phyloP scores from a whole-genome alignment of 1,140 invertebrate species.

The Plodia interpunctella region DNA sequence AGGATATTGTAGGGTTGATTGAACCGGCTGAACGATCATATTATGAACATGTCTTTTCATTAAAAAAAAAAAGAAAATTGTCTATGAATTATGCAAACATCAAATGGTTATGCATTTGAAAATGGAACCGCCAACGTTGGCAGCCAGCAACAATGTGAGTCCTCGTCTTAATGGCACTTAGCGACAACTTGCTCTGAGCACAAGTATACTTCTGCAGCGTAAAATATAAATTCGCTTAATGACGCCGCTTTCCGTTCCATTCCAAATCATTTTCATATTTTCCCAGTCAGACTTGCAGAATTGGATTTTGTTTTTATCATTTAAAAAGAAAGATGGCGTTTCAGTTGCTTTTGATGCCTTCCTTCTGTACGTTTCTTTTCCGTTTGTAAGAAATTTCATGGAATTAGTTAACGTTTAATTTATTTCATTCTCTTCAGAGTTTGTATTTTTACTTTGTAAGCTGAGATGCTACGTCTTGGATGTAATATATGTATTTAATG shows the following conservation, averaged over 20 bases:
- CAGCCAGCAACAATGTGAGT: conserved; percentile 22
- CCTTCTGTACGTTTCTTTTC: background rate
- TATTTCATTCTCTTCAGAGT: background rate
- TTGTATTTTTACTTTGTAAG: background rate
- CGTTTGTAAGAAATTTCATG: background rate
- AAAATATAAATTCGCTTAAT: conserved; percentile 50
- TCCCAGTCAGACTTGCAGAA: background rate
- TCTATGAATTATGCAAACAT: background rate
- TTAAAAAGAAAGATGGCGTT: conserved; percentile 3
- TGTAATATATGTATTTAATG: no score
- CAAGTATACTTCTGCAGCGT: conserved; percentile 27
- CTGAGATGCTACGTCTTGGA: no score
- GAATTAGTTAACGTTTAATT: background rate
- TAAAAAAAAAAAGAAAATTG: background rate
- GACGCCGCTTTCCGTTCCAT: conserved; percentile 19
- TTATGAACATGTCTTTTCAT: no score
- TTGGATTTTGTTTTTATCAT: conserved; percentile 12
- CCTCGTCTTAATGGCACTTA: conserved; percentile 41
- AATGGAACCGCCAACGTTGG: conserved; percentile 8
- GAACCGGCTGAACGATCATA: no score
- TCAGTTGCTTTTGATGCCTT: conserved; percentile 5
- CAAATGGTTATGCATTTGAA: conserved; percentile 6
- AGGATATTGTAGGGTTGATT: no score
- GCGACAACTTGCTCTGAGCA: conserved; percentile 35
- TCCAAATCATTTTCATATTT: conserved; percentile 19